Conservation (phyloP, 2,888 invertebrate species). For the Dasypolia templi region DNA sequence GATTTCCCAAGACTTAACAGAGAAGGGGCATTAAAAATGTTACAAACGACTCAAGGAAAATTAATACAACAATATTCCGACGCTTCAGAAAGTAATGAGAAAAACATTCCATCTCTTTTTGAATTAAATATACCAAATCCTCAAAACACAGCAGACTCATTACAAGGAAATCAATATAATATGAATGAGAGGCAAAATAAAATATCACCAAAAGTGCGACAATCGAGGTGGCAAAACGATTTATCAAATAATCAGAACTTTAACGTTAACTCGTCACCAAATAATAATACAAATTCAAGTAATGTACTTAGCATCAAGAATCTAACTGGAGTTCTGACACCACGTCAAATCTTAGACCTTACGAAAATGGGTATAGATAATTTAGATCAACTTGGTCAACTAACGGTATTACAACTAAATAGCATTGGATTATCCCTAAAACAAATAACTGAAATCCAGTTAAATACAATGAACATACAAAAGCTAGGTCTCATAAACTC, state of each 20-base stretch:
- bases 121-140: constrained; percentile 87
- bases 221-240: constrained; percentile 89
- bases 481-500: constrained; percentile 88
- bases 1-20: constrained; percentile 96
- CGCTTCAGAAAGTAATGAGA: constrained; percentile 78
- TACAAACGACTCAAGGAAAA: constrained; percentile 85
- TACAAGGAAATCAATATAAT: constrained; percentile 78
- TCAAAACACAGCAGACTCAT: constrained; percentile 72
- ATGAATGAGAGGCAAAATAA: constrained; percentile 83
- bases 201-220: constrained; percentile 86
- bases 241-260: constrained; percentile 78
- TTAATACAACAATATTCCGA: constrained; percentile 86
- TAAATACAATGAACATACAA: constrained; percentile 91
- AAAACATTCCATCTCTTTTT: constrained; percentile 86
- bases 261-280: constrained; percentile 77
- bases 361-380: constrained; percentile 91
- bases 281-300: constrained; percentile 72
- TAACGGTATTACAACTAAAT: constrained; percentile 91
- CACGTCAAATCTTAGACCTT: constrained; percentile 91
- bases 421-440: constrained; percentile 91
- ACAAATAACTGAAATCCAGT: constrained; percentile 91
- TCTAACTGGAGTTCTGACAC: constrained; percentile 90
- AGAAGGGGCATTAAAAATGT: constrained; percentile 93
- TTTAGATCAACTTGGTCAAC: constrained; percentile 91
- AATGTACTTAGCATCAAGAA: constrained; percentile 90